Base-by-base conservation (phyloP, 1,140 invertebrate species). In the Papilio machaon region DNA sequence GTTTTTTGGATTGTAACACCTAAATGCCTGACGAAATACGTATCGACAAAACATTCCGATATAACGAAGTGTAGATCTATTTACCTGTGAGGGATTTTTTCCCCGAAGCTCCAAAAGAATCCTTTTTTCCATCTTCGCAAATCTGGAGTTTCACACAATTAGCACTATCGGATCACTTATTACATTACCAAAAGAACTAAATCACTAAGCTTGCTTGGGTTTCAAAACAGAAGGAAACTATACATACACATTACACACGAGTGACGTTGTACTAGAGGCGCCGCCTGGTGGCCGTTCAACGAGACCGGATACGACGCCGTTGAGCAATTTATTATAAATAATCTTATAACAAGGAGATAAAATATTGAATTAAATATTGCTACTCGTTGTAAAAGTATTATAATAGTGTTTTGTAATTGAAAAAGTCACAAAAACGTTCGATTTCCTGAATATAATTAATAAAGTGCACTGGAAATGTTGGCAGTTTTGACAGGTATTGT, bases 41-140 rank as follows among this genome's bases (percentile, higher is more conserved):
- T 95, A 95, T 95, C 92, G 94, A 95, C 94, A 93, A 95, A 95
- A 94, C 94, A 95, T 94, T 95, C 91, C 91, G 90, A 89, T 91
- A 89, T 83, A 91, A 88, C 85, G 88, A 90, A 90, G 92, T 88
- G 87, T 84, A 85, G 84, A 89, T 87, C 87, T 87, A 88, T 95
- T 97, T 96, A 98, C 98, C 95, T 98, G 96, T 90, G 96, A 96
- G 85, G 97, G 96, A 91, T 96, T 96, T 91, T 96, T 97, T 92
- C 98, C 98, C 87, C 98, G 95, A 95, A 97, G 97, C 95, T 99
- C 98, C 89, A 99, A 96, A 90, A 97, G 97, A 96, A 99, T 97
- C 95, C 98, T 96, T 91, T 99, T 98, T 95, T 98, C 98, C 98
- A 99, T 99, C 92, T 94, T 93, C 87, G 90, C 73, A 82, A 88